Percentiles rank a stretch among this genome's conserved stretches.
phyloP scores from a whole-genome alignment of 92 coral and sea anemone genomes.

The Paragorgia papillata region DNA sequence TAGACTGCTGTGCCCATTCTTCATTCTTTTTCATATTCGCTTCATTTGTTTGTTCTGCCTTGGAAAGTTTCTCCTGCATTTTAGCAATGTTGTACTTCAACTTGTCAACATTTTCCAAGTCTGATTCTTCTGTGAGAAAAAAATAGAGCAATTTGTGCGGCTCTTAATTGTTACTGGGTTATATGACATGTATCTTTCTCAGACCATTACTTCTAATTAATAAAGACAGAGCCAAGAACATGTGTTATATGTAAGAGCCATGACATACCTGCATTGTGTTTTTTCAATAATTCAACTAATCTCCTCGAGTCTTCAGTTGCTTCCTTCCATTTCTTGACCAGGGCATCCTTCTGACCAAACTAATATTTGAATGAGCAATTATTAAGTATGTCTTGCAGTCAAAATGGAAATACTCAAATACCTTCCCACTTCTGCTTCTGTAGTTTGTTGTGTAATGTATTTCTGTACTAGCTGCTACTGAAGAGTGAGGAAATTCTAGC shows the following conservation, averaged over 20 bases:
- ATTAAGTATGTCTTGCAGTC: no score
- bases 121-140: conserved; percentile 7
- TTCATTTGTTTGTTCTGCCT: conserved; percentile 73
- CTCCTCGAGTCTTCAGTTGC: conserved; percentile 77
- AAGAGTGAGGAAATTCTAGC: no score
- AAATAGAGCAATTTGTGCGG: no score
- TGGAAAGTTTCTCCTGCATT: conserved; percentile 67
- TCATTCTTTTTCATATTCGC: conserved; percentile 54
- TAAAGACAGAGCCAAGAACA: no score
- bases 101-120: conserved; percentile 47
- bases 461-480: no score
- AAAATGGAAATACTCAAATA: no score
- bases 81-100: conserved; percentile 66
- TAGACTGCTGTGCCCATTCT: conserved; percentile 67
- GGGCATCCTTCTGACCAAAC: conserved; percentile 86
- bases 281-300: conserved; percentile 36
- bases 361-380: conserved; percentile 39
- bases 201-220: no score
- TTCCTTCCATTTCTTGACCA: conserved; percentile 77
- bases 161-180: neutral
- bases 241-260: no score
- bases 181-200: no score
- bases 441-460: no score
- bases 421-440: no score
- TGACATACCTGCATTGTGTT: conserved; percentile 35